A percentile compares a stretch with the other conserved stretches of the same genome.
These are phyloP conservation scores for Hepsetus odoe DNA, from an alignment of 2,113 vertebrate genomes.

Conservation along the genomic window DNA sequence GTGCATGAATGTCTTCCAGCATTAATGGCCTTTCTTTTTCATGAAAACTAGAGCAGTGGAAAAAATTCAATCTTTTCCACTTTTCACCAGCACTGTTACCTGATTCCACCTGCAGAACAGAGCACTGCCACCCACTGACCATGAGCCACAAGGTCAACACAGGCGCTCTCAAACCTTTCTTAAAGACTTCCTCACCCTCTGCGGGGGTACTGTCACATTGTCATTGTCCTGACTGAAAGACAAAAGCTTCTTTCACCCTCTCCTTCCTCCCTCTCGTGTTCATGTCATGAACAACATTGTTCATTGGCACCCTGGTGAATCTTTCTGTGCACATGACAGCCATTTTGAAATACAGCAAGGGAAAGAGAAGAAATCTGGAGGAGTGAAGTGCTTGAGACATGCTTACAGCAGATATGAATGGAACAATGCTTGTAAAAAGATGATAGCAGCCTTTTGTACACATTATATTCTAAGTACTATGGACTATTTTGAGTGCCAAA, in stretches of 20 bases:
- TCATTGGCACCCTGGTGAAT: slow-evolving; percentile 59
- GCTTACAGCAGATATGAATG: slow-evolving; percentile 13
- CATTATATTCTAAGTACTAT: not conserved
- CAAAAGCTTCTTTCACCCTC: slow-evolving; percentile 3
- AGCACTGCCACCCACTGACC: slow-evolving; percentile 19
- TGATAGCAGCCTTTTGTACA: not conserved
- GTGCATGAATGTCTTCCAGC: slow-evolving; percentile 62
- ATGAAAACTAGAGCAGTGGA: slow-evolving; percentile 65
- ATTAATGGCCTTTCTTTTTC: slow-evolving; percentile 64
- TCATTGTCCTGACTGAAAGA: slow-evolving; percentile 8
- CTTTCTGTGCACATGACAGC: slow-evolving; percentile 43
- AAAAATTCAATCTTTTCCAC: slow-evolving; percentile 67
- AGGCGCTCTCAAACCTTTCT: not conserved
- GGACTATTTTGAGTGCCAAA: not conserved
- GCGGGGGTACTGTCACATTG: slow-evolving; percentile 26
- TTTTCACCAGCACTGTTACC: slow-evolving; percentile 49
- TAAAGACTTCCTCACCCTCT: not conserved
- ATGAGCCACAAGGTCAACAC: slow-evolving; percentile 13
- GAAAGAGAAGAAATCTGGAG: not conserved
- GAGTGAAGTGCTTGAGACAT: not conserved
- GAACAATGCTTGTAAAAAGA: slow-evolving; percentile 8
- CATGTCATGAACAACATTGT: slow-evolving; percentile 54
- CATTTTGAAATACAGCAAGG: slow-evolving; percentile 52
- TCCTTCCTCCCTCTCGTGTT: not conserved
- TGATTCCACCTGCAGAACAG: slow-evolving; percentile 55